Evolutionary conservation across 2,888 invertebrate genomes (phyloP), one percentile per base, ranked within the genome.

Genomic region (Aproaerema taeniolella): DNA sequence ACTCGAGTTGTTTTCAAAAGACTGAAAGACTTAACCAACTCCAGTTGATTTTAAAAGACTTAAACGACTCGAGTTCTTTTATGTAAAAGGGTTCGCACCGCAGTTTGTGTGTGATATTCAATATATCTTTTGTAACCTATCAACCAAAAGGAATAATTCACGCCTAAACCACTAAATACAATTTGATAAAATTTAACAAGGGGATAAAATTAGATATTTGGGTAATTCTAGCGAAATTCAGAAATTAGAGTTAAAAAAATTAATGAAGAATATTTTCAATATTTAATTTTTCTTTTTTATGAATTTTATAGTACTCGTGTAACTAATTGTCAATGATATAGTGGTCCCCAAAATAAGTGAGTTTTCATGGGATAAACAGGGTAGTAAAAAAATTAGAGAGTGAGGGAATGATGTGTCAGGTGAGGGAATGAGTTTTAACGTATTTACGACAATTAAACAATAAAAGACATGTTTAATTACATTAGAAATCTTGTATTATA

Each of bases 271-370:
- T 13, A 13, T 31, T 13, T 12, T 7, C 3, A 31, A 3, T 13
- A 31, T 31, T 31, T 31, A 4, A 13, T 31, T 12, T 31, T 31
- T 31, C 8, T 31, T 31, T 31, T 31, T 7, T 5, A 13, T 31
- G 11, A 31, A 31, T 31, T 13, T 31, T 2, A 31, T 31, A 31
- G 31, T 31, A 11, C 31, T 31, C 2, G 12, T 13, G 31, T 11
- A 7, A 31, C 13, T 31, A 31, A 13, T 7, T 7, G 3, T 31
- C 12, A 13, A 12, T 31, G 4, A 31, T 31, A 12, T 31, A 31
- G 31, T 31, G 13, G 31, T 31, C 31, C 31, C 31, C 3, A 31
- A 13, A 12, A 31, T 31, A 7, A 31, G 2, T 9, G 13, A 2
- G 14, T 31, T 31, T 8, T 31, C 8, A 7, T 4, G 12, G 5